These are phyloP conservation scores for Trachymyrmex septentrionalis DNA, from an alignment of 1,140 invertebrate species.

Conservation along the genomic window DNA sequence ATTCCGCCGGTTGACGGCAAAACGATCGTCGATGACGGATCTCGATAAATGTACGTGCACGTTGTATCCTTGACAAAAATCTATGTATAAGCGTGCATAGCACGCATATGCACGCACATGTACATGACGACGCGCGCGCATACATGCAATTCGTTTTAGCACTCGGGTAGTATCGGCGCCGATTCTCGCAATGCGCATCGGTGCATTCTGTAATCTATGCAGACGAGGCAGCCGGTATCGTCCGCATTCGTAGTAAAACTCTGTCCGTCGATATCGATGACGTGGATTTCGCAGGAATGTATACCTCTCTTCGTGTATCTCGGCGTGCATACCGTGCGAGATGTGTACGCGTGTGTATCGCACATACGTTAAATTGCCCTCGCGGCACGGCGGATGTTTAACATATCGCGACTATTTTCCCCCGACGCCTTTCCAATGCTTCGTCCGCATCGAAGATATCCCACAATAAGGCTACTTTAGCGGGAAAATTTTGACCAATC, in stretches of 20 bases:
- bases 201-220: constrained; percentile 44
- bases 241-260: constrained; percentile 44
- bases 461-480: constrained; percentile 31
- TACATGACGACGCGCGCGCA: background rate
- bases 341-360: constrained; percentile 8
- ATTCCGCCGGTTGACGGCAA: constrained; percentile 63
- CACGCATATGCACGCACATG: background rate
- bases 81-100: background rate
- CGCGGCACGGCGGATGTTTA: constrained; percentile 35
- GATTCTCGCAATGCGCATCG: constrained; percentile 44
- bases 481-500: constrained; percentile 42
- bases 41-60: constrained; percentile 34
- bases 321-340: constrained; percentile 11
- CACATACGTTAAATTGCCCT: constrained; percentile 44
- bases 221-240: constrained; percentile 24
- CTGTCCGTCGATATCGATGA: constrained; percentile 52
- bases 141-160: constrained; percentile 68
- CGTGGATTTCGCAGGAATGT: constrained; percentile 56
- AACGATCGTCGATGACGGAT: constrained; percentile 65
- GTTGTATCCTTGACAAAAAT: constrained; percentile 44
- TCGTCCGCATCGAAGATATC: constrained; percentile 18
- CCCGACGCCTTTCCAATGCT: constrained; percentile 27
- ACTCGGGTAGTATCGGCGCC: constrained; percentile 47
- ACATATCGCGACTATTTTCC: constrained; percentile 48
- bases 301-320: constrained; percentile 42